phyloP scores from a whole-genome alignment of 2,888 invertebrate species.

The Neocrepidodera transversa region DNA sequence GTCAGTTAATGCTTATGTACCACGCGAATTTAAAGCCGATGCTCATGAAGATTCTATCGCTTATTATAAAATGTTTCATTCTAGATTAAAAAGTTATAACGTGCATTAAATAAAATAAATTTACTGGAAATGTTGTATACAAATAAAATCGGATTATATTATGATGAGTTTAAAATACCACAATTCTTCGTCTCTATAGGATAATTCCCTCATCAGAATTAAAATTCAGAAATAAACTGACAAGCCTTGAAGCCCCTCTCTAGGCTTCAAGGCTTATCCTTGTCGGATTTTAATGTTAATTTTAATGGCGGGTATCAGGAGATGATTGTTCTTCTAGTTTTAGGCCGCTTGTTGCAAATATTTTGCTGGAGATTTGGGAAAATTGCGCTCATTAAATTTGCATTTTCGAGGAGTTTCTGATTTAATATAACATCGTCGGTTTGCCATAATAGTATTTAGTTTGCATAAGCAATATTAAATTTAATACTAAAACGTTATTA shows the following conservation, averaged over 20 bases:
- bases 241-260: conserved; percentile 1
- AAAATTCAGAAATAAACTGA: conserved; percentile 14
- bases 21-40: background rate
- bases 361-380: conserved; percentile 8
- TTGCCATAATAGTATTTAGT: conserved; percentile 11
- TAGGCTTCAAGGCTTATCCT: conserved; percentile 6
- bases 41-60: too few relatives aligned
- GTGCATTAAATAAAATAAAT: too few relatives aligned
- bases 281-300: conserved; percentile 7
- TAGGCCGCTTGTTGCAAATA: conserved; percentile 11
- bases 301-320: conserved; percentile 8
- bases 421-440: conserved; percentile 16
- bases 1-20: background rate
- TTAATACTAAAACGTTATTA: too few relatives aligned
- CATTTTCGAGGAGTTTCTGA: conserved; percentile 10
- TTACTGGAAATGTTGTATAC: too few relatives aligned
- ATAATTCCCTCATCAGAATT: conserved; percentile 9
- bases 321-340: conserved; percentile 1
- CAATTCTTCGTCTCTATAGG: conserved; percentile 6
- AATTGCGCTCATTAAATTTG: conserved; percentile 20
- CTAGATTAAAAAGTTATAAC: too few relatives aligned
- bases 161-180: conserved; percentile 5
- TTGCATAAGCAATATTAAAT: background rate
- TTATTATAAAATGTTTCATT: too few relatives aligned
- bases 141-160: too few relatives aligned